Evolutionary conservation across 2,888 invertebrate species (phyloP).

Genomic region (Exocentrus adspersus): DNA sequence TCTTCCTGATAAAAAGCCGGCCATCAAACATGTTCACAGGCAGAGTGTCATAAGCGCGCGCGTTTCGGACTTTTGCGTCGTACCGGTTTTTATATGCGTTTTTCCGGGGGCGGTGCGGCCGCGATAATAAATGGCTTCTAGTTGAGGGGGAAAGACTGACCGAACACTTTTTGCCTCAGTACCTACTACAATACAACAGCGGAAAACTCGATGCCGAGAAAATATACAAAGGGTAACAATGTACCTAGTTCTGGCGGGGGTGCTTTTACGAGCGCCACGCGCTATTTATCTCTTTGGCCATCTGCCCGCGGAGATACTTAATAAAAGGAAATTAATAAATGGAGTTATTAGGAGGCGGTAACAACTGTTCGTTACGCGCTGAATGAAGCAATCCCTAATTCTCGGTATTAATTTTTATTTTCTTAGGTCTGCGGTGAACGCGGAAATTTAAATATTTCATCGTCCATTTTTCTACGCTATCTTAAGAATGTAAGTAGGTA

Average conservation of each 20-base stretch:
- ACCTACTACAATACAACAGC: slow-evolving; percentile 32
- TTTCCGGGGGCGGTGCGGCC: slow-evolving; percentile 33
- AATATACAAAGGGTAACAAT: slow-evolving; percentile 36
- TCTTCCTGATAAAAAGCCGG: slow-evolving; percentile 25
- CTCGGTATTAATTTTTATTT: not conserved
- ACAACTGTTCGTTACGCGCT: slow-evolving; percentile 1
- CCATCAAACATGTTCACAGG: slow-evolving; percentile 33
- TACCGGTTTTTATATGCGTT: slow-evolving; percentile 37
- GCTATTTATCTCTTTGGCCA: slow-evolving; percentile 1
- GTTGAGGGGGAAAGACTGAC: slow-evolving; percentile 31
- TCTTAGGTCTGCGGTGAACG: too few species aligned
- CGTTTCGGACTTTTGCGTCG: slow-evolving; percentile 33
- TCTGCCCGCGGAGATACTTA: slow-evolving; percentile 1
- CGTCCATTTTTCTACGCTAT: too few species aligned
- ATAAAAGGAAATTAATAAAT: slow-evolving; percentile 3
- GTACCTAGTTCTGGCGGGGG: not conserved
- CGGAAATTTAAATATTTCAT: too few species aligned
- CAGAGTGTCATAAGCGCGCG: slow-evolving; percentile 41
- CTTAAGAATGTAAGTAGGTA: too few species aligned
- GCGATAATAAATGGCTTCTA: slow-evolving; percentile 39
- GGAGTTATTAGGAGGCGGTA: slow-evolving; percentile 1
- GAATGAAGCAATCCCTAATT: not conserved
- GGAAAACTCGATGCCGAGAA: slow-evolving; percentile 34
- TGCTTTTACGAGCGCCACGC: slow-evolving; percentile 1
- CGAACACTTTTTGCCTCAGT: slow-evolving; percentile 37